These are phyloP conservation scores for Suillia variegata DNA, from an alignment of 2,888 invertebrate species.

Conservation along the genomic window DNA sequence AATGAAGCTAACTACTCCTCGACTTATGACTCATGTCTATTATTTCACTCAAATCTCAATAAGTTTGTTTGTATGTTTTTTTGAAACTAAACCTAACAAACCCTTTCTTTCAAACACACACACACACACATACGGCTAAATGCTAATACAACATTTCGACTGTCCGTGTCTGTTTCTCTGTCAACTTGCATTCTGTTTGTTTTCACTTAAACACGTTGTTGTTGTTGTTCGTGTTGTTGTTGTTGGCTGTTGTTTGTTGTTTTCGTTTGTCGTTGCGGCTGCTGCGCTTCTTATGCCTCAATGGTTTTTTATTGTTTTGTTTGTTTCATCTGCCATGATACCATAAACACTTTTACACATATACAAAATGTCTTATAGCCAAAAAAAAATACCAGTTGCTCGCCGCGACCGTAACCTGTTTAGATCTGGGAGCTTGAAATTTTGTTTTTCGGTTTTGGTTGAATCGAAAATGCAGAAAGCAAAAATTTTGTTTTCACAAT, in stretches of 20 bases:
- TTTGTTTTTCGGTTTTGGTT: constrained; percentile 15
- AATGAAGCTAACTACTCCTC: too few relatives aligned
- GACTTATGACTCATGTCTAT: too few relatives aligned
- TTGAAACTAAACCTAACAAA: too few relatives aligned
- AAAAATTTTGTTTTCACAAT: too few relatives aligned
- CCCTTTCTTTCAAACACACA: too few relatives aligned
- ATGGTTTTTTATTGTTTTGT: background rate
- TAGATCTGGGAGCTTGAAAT: background rate
- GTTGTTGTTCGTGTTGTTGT: too few relatives aligned
- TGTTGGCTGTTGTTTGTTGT: too few relatives aligned
- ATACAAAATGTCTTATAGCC: too few relatives aligned
- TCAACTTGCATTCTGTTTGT: background rate
- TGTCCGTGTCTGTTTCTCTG: background rate
- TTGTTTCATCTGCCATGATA: constrained; percentile 3
- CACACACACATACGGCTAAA: too few relatives aligned
- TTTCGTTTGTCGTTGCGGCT: too few relatives aligned
- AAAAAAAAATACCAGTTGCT: background rate
- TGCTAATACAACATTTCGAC: too few relatives aligned
- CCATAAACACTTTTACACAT: background rate
- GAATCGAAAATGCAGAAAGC: constrained; percentile 8
- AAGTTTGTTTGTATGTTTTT: background rate
- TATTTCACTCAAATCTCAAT: background rate
- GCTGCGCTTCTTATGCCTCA: constrained; percentile 29
- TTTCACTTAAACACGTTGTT: background rate
- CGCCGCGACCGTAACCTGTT: background rate